Percentiles rank a stretch among this genome's conserved stretches.
Conservation (phyloP, 2,888 invertebrate species). For the Yponomeuta cagnagella region DNA sequence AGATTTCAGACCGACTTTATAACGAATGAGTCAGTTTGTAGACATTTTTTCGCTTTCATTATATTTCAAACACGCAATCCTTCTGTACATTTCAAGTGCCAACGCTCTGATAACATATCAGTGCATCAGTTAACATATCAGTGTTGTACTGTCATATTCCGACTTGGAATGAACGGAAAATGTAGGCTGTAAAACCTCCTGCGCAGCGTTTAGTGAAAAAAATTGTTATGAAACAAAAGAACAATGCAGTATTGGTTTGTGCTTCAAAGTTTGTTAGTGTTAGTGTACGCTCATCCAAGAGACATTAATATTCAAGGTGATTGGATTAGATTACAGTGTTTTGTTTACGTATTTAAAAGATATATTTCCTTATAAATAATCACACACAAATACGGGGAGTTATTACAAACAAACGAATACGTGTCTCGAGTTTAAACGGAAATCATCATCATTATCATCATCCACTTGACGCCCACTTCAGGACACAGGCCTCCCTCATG, state of each 20-base stretch:
- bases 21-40: too few species aligned
- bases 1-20: too few species aligned
- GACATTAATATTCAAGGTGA: not conserved
- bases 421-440: too few species aligned
- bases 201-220: not conserved
- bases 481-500: too few species aligned
- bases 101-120: not conserved
- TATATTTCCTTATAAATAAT: too few species aligned
- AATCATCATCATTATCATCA: too few species aligned
- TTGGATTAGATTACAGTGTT: not conserved
- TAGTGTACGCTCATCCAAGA: not conserved
- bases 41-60: too few species aligned
- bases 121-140: not conserved
- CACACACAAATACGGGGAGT: not conserved
- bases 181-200: not conserved
- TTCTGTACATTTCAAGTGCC: not conserved
- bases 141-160: not conserved
- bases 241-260: not conserved
- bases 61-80: not conserved
- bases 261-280: not conserved
- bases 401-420: too few species aligned
- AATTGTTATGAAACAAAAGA: not conserved
- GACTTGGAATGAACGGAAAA: not conserved
- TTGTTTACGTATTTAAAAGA: not conserved
- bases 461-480: too few species aligned